phyloP scores from a whole-genome alignment of 2,797 vertebrate species.

The Hemitrygon akajei region DNA sequence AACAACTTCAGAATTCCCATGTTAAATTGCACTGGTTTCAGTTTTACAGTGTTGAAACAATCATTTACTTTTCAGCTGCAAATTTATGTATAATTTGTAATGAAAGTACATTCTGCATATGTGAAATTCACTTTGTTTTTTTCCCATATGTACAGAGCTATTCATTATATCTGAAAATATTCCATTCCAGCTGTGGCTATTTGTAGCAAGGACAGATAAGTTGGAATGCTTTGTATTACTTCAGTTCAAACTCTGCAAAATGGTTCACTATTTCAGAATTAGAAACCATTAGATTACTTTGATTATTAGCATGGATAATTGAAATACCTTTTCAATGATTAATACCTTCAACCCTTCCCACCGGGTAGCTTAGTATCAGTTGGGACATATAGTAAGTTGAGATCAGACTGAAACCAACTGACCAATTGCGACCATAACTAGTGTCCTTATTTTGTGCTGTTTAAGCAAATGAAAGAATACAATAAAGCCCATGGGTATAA shows the following conservation, averaged over 20 bases:
- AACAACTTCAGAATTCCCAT: too few relatives aligned
- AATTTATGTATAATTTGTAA: not conserved
- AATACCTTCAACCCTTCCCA: not conserved
- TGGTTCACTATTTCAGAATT: not conserved
- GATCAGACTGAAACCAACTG: not conserved
- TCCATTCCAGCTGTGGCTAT: not conserved
- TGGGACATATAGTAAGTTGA: not conserved
- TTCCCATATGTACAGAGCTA: not conserved
- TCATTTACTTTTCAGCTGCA: too few relatives aligned
- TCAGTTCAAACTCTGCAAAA: not conserved
- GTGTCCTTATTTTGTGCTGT: not conserved
- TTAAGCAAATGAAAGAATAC: not conserved
- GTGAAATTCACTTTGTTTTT: not conserved
- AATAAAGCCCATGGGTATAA: not conserved
- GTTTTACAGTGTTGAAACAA: too few relatives aligned
- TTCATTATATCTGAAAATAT: not conserved
- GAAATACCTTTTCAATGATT: too few relatives aligned
- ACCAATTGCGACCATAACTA: not conserved
- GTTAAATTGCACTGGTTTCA: too few relatives aligned
- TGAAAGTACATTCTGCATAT: not conserved
- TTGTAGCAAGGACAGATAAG: not conserved
- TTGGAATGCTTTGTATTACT: not conserved
- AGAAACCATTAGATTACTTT: not conserved
- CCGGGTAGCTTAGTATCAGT: not conserved
- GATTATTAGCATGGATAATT: not conserved